Conservation (phyloP, 53 echinoderm and acorn worm genomes). For the Astropecten irregularis region DNA sequence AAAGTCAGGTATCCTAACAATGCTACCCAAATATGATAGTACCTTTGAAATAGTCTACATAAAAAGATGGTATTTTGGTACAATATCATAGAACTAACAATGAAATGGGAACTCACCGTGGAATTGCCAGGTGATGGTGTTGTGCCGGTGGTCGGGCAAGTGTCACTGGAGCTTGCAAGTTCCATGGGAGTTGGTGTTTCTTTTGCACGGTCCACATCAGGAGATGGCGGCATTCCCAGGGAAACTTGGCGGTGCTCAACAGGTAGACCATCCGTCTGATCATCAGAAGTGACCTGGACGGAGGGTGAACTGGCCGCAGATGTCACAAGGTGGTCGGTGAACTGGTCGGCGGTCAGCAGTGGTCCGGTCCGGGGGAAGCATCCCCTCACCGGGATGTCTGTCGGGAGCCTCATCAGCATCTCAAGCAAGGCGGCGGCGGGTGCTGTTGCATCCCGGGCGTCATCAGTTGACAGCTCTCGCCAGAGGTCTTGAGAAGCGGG, state of each 20-base stretch:
- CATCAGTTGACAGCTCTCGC: constrained; percentile 11
- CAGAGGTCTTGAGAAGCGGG: not conserved
- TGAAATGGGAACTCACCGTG: too few species aligned
- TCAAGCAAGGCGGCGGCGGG: not conserved
- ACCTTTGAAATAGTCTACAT: too few species aligned
- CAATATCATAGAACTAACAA: too few species aligned
- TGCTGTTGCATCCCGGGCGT: not conserved
- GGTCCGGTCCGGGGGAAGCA: not conserved
- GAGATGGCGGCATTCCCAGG: not conserved
- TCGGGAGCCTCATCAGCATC: constrained; percentile 7
- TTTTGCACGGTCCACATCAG: constrained; percentile 3
- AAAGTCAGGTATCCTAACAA: too few species aligned
- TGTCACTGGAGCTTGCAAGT: constrained; percentile 1
- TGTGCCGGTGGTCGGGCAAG: constrained; percentile 9
- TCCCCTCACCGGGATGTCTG: not conserved
- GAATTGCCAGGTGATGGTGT: too few species aligned
- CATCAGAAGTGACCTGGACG: not conserved
- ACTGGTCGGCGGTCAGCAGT: constrained; percentile 27
- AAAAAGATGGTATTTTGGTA: too few species aligned
- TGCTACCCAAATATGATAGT: too few species aligned
- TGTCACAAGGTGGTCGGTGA: constrained; percentile 14
- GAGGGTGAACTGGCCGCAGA: not conserved
- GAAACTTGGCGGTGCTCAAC: constrained; percentile 13
- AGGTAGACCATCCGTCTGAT: not conserved
- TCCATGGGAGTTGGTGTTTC: not conserved